Conservation (phyloP, 1,140 invertebrate genomes). For the Cyrtorhinus lividipennis region DNA sequence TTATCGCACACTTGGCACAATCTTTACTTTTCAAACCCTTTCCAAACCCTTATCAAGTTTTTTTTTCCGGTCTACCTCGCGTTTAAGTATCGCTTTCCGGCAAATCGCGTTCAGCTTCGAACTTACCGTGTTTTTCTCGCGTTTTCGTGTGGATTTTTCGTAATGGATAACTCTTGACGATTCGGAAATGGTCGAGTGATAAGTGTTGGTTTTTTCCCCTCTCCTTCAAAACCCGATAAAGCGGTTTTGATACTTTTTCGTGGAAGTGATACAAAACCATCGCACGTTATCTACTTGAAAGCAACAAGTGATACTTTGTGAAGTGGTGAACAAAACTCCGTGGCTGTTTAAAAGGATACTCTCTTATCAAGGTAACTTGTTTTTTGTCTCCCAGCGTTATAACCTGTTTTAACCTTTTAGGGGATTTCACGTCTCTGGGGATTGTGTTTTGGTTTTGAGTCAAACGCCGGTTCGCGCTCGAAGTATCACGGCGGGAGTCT, state of each 20-base stretch:
- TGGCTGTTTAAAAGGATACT: conserved; percentile 1
- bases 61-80: background rate
- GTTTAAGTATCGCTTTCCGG: background rate
- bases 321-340: background rate
- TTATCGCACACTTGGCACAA: too few species aligned
- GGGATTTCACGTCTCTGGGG: too few species aligned
- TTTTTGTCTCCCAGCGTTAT: background rate
- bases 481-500: background rate
- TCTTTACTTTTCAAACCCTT: too few species aligned
- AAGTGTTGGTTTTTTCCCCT: background rate
- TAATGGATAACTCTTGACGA: background rate
- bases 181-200: background rate
- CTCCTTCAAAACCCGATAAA: background rate
- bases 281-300: background rate
- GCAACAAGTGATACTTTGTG: background rate
- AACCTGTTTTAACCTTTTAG: conserved; percentile 1
- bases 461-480: background rate
- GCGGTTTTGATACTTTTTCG: background rate
- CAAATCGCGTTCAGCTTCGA: background rate
- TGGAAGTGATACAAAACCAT: background rate
- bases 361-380: conserved; percentile 3
- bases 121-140: too few species aligned
- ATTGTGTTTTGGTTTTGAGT: too few species aligned
- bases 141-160: background rate
- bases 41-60: background rate